A percentile compares a stretch with the other conserved stretches of the same genome.
Evolutionary conservation across 2,888 invertebrate species (phyloP).

Genomic region (Rhaphigaster nebulosa): DNA sequence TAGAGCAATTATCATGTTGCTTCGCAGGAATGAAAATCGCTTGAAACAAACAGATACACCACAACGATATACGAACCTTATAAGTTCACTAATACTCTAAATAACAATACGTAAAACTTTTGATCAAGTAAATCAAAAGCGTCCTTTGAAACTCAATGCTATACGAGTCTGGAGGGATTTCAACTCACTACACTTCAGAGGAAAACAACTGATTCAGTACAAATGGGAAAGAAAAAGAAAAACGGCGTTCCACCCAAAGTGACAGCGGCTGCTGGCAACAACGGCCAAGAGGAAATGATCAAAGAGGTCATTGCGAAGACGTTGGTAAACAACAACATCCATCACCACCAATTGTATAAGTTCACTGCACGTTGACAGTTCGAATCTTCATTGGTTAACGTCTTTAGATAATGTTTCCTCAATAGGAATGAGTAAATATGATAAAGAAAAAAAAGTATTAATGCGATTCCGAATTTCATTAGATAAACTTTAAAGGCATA

Average conservation of each 20-base stretch:
- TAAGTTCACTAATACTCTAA: too few species aligned
- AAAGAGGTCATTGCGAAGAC: background rate
- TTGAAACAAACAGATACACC: too few species aligned
- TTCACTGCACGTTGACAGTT: background rate
- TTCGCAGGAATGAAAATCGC: too few species aligned
- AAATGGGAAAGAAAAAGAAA: background rate
- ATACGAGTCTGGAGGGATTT: background rate
- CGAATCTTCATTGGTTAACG: background rate
- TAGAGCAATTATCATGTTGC: too few species aligned
- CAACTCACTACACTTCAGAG: background rate
- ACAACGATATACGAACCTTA: too few species aligned
- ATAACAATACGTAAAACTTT: too few species aligned
- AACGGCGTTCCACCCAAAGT: background rate
- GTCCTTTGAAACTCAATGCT: too few species aligned
- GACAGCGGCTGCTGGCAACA: background rate
- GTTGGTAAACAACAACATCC: slow-evolving; percentile 4
- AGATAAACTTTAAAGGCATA: background rate
- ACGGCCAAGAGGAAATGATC: background rate
- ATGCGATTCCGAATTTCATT: background rate
- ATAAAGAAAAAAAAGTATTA: background rate
- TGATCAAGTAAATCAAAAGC: too few species aligned
- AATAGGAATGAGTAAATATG: background rate
- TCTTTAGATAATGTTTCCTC: background rate
- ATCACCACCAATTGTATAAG: background rate
- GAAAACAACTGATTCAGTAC: background rate